Evolutionary conservation across 2,888 invertebrate genomes (phyloP).

Genomic region (Pantelozetes paolii): DNA sequence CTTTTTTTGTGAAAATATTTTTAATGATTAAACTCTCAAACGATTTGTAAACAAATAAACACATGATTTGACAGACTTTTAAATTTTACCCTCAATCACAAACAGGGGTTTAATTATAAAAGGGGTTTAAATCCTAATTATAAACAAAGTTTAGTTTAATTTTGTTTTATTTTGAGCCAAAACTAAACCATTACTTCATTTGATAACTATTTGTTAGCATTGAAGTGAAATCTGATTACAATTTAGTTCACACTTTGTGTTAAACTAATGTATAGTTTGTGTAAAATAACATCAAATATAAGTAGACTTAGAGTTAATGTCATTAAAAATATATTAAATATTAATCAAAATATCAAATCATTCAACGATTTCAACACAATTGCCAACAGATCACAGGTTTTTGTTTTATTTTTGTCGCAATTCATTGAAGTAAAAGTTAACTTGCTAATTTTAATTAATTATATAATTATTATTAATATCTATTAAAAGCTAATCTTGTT

Average conservation of each 20-base stretch:
- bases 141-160: no score
- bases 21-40: neutral
- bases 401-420: neutral
- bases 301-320: neutral
- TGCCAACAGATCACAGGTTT: neutral
- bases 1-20: no score
- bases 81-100: neutral
- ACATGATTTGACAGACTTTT: neutral
- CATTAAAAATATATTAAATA: neutral
- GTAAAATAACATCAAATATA: neutral
- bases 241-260: neutral
- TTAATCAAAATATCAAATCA: neutral
- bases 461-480: no score
- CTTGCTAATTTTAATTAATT: neutral
- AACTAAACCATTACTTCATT: no score
- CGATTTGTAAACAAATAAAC: conserved; percentile 7
- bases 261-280: neutral
- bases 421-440: no score
- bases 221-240: neutral
- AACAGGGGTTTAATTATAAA: no score
- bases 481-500: no score
- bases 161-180: no score
- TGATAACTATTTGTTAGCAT: no score
- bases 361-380: neutral
- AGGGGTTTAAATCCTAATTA: no score